phyloP scores from a whole-genome alignment of 2,797 vertebrate genomes.

The Octomys mimax region DNA sequence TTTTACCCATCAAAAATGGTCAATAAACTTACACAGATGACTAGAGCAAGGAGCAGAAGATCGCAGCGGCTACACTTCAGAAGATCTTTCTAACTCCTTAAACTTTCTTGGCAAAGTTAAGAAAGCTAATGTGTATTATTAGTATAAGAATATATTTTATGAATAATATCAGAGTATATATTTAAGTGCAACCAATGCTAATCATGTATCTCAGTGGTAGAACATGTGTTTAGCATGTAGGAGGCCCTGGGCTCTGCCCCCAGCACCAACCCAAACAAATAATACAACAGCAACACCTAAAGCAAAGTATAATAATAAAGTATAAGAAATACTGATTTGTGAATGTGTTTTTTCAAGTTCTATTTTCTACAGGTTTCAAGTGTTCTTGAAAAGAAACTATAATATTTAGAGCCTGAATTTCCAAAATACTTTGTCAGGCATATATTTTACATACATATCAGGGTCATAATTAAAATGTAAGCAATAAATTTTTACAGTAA shows the following conservation, averaged over 20 bases:
- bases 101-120: neutral
- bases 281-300: neutral
- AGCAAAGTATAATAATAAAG: neutral
- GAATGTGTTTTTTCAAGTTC: neutral
- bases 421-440: neutral
- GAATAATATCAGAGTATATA: neutral
- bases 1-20: neutral
- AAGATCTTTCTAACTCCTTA: constrained; percentile 12
- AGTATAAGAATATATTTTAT: too few relatives aligned
- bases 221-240: neutral
- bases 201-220: neutral
- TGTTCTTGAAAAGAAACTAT: constrained; percentile 2
- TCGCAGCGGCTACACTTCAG: neutral
- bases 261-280: neutral
- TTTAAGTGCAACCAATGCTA: neutral
- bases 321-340: neutral
- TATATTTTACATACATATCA: neutral
- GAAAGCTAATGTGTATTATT: neutral
- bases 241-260: neutral
- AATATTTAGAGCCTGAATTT: neutral
- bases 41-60: neutral
- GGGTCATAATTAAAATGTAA: constrained; percentile 48
- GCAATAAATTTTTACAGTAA: neutral
- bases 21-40: neutral
- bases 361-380: constrained; percentile 13